These are phyloP conservation scores for Diploptera punctata DNA, from an alignment of 2,888 invertebrate species.

Conservation along the genomic window DNA sequence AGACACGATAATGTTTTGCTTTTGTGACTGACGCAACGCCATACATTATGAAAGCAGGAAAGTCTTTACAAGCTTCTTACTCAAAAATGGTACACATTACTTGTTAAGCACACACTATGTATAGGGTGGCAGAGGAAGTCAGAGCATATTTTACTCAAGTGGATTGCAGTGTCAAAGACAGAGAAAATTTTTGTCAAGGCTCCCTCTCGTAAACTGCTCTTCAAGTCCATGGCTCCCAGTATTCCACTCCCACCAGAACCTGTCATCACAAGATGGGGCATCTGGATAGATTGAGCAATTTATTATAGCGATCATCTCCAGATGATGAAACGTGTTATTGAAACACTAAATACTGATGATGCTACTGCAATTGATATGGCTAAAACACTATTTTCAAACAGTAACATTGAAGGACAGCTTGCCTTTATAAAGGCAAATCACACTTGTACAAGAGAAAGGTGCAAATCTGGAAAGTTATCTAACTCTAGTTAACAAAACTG, in stretches of 20 bases:
- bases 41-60: too few species aligned
- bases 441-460: not conserved
- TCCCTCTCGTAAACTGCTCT: conserved; percentile 45
- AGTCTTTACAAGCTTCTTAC: too few species aligned
- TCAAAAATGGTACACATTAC: too few species aligned
- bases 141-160: not conserved
- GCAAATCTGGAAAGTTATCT: not conserved
- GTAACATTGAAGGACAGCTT: too few species aligned
- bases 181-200: conserved; percentile 49
- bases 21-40: too few species aligned
- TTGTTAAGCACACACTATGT: too few species aligned
- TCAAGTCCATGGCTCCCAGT: conserved; percentile 47
- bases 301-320: conserved; percentile 42
- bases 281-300: conserved; percentile 48
- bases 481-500: not conserved
- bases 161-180: conserved; percentile 45
- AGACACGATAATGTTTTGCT: too few species aligned
- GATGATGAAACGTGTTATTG: not conserved
- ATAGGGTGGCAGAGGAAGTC: too few species aligned
- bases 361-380: too few species aligned
- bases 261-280: conserved; percentile 49
- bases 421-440: not conserved
- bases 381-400: not conserved
- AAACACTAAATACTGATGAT: not conserved
- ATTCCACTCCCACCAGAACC: conserved; percentile 47